Base-by-base conservation (phyloP, 1,140 invertebrate species). In the Ostrea edulis region DNA sequence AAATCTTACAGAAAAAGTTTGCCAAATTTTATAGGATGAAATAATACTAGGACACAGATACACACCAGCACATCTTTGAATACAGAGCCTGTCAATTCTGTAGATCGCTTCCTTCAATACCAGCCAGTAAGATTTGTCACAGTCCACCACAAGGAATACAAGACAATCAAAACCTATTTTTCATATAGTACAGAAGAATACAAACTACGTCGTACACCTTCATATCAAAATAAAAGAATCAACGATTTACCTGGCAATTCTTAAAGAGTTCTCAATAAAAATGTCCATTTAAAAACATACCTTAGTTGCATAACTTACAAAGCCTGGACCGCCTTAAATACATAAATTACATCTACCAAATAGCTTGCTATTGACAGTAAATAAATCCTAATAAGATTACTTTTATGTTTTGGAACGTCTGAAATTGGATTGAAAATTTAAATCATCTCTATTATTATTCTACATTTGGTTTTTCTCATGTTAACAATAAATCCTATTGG, bases 381-480 rank as follows among this genome's bases (percentile, higher is more conserved):
- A 77, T 29, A 77, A 77, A 25, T 12, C 68, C 68, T 77, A 77
- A 77, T 77, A 77, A 77, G 68, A 77, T 77, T 77, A 77, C 68
- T 35, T 25, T 35, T 35, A 71, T 71, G 68, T 71, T 71, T 71
- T 71, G 68, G 68, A 25, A 71, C 29, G 25, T 77, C 68, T 29
- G 68, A 77, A 77, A 77, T 77, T 77, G 68, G 68, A 77, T 77
- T 77, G 68, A 25, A 35, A 77, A 29, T 77, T 77, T 77, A 77
- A 77, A 77, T 77, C 68, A 29, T 77, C 68, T 77, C 68, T 35
- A 14, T 77, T 35, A 77, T 77, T 77, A 35, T 77, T 77, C 8
- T 12, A 35, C 29, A 77, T 77, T 77, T 35, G 29, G 22, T 29
- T 29, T 29, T 35, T 77, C 68, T 77, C 68, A 29, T 77, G 68